Percentiles rank a stretch among this genome's conserved stretches.
phyloP scores from a whole-genome alignment of 1,140 invertebrate genomes.

The Artemia franciscana region DNA sequence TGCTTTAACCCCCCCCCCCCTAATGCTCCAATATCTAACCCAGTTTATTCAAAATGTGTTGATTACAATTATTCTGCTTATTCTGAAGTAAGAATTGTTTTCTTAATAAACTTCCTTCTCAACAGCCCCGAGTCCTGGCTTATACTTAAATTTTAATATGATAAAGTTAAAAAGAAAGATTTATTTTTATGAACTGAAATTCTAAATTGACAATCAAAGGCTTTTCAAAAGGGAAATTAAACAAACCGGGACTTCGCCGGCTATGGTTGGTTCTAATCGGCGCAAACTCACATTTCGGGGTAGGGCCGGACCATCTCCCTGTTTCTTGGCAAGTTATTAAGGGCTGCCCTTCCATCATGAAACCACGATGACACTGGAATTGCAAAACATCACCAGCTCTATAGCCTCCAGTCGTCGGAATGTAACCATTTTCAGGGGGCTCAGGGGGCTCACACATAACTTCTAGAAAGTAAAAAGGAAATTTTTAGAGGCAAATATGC shows the following conservation, averaged over 20 bases:
- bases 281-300: slow-evolving; percentile 49
- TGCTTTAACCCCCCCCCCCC: too few relatives aligned
- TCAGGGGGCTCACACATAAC: slow-evolving; percentile 44
- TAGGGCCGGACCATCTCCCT: slow-evolving; percentile 55
- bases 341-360: slow-evolving; percentile 60
- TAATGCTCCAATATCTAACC: too few relatives aligned
- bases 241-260: not conserved
- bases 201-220: too few relatives aligned
- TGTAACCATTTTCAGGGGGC: slow-evolving; percentile 45
- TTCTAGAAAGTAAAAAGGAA: slow-evolving; percentile 26
- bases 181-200: too few relatives aligned
- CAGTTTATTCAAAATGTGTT: too few relatives aligned
- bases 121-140: too few relatives aligned
- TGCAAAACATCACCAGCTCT: slow-evolving; percentile 57
- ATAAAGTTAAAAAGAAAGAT: too few relatives aligned
- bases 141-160: too few relatives aligned
- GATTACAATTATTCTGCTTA: too few relatives aligned
- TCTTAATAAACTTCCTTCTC: too few relatives aligned
- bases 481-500: not conserved
- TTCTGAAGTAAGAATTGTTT: too few relatives aligned
- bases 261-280: not conserved
- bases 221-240: not conserved
- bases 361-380: slow-evolving; percentile 61
- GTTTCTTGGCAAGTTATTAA: slow-evolving; percentile 67
- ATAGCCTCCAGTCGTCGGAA: slow-evolving; percentile 42